These are phyloP conservation scores for Drosophila pseudoobscura DNA, from an alignment of 1,140 invertebrate genomes.

Conservation along the genomic window DNA sequence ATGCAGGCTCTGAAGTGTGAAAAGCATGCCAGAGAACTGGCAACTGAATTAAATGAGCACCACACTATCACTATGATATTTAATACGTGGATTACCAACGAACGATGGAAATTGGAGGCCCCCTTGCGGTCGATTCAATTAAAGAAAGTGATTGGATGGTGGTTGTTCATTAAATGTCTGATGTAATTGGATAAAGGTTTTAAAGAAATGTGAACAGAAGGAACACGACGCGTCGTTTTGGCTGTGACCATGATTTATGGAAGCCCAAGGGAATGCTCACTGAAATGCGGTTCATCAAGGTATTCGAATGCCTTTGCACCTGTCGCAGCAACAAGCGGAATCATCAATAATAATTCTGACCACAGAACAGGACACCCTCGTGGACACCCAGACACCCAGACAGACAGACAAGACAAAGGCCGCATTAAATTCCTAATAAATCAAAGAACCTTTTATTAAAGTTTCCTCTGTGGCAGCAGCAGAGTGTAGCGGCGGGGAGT, in stretches of 20 bases:
- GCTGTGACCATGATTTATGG: constrained; percentile 29
- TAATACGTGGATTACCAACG: constrained; percentile 26
- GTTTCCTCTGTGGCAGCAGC: constrained; percentile 4
- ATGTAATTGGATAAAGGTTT: too few relatives aligned
- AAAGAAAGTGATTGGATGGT: background rate
- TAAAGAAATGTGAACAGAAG: too few relatives aligned
- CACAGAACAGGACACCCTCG: constrained; percentile 7
- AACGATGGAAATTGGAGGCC: constrained; percentile 21
- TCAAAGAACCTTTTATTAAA: constrained; percentile 50
- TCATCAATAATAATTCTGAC: constrained; percentile 64
- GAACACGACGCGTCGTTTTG: background rate
- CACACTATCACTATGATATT: constrained; percentile 16
- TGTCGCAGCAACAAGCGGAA: constrained; percentile 48
- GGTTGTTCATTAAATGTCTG: constrained; percentile 6
- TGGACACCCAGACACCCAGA: background rate
- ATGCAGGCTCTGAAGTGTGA: constrained; percentile 40
- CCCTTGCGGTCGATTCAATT: background rate
- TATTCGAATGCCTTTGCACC: constrained; percentile 47
- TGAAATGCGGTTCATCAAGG: constrained; percentile 1
- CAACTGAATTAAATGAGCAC: constrained; percentile 42
- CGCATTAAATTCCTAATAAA: constrained; percentile 71
- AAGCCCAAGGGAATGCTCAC: constrained; percentile 2
- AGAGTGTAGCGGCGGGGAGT: background rate
- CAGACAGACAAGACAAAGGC: constrained; percentile 29
- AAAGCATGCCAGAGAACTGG: constrained; percentile 12